Percentiles rank a stretch among this genome's conserved stretches.
These are phyloP conservation scores for Patella vulgata DNA, from an alignment of 1,140 invertebrate genomes.

Conservation along the genomic window DNA sequence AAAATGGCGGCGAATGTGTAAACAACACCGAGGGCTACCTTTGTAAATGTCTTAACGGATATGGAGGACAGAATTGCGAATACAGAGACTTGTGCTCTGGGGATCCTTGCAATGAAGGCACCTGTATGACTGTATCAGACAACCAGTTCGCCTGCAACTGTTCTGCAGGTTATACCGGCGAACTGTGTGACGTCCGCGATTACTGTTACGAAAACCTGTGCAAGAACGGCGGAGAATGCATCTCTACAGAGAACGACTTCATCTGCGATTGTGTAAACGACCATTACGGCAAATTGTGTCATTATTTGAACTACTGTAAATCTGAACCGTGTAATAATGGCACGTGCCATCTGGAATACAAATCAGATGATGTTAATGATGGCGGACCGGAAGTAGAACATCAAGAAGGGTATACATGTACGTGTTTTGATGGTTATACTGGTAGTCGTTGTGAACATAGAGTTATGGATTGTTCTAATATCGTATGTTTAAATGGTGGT, in stretches of 20 bases:
- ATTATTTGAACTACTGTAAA: slow-evolving; percentile 23
- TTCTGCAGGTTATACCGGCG: slow-evolving; percentile 37
- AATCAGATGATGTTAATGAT: not conserved
- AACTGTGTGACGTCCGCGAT: slow-evolving; percentile 30
- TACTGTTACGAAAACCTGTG: slow-evolving; percentile 41
- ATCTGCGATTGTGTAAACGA: slow-evolving; percentile 24
- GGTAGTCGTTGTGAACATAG: slow-evolving; percentile 34
- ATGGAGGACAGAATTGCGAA: slow-evolving; percentile 45
- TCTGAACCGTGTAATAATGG: slow-evolving; percentile 42
- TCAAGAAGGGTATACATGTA: slow-evolving; percentile 28
- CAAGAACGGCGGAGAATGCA: slow-evolving; percentile 36
- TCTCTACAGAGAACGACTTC: slow-evolving; percentile 10
- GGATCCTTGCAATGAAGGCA: slow-evolving; percentile 40
- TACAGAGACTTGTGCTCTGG: slow-evolving; percentile 44
- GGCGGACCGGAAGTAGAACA: too few relatives aligned
- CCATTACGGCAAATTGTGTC: slow-evolving; percentile 34
- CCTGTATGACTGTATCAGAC: slow-evolving; percentile 66
- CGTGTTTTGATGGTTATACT: slow-evolving; percentile 37
- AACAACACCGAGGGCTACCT: slow-evolving; percentile 26
- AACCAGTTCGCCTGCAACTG: slow-evolving; percentile 44
- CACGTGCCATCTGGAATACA: slow-evolving; percentile 25
- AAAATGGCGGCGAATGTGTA: slow-evolving; percentile 40
- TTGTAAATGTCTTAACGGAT: slow-evolving; percentile 49
- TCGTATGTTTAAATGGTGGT: slow-evolving; percentile 13
- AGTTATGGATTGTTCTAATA: slow-evolving; percentile 7